phyloP scores from a whole-genome alignment of 2,888 invertebrate species.

The Pogonocherus hispidulus region DNA sequence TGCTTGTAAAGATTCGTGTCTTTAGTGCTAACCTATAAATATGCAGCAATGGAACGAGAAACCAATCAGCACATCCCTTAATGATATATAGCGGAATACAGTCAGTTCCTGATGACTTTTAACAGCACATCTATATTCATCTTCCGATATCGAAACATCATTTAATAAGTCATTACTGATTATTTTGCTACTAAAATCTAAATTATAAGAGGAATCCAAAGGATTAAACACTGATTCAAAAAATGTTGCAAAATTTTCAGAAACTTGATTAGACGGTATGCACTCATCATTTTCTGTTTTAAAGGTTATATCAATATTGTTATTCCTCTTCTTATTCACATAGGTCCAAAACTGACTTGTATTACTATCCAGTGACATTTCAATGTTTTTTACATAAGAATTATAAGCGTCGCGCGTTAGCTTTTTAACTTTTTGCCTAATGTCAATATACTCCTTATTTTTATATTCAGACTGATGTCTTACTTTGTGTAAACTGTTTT shows the following conservation, averaged over 20 bases:
- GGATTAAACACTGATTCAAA: slow-evolving; percentile 14
- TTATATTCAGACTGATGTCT: background rate
- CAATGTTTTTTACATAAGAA: background rate
- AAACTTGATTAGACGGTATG: background rate
- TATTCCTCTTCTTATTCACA: background rate
- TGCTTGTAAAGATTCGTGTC: background rate
- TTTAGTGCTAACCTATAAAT: slow-evolving; percentile 12
- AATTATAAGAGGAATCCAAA: background rate
- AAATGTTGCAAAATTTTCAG: background rate
- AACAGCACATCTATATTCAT: background rate
- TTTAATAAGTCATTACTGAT: background rate
- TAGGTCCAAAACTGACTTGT: background rate
- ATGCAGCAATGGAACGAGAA: background rate
- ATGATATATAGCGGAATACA: background rate
- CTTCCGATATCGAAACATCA: background rate
- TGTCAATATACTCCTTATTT: background rate
- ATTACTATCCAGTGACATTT: background rate
- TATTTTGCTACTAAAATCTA: background rate
- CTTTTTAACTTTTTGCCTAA: background rate
- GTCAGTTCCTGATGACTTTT: slow-evolving; percentile 12
- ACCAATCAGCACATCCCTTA: background rate
- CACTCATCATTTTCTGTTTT: background rate
- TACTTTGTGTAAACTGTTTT: background rate
- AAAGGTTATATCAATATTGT: background rate
- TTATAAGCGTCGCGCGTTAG: background rate